phyloP scores from a whole-genome alignment of 2,888 invertebrate genomes.

The Ophion costatus region DNA sequence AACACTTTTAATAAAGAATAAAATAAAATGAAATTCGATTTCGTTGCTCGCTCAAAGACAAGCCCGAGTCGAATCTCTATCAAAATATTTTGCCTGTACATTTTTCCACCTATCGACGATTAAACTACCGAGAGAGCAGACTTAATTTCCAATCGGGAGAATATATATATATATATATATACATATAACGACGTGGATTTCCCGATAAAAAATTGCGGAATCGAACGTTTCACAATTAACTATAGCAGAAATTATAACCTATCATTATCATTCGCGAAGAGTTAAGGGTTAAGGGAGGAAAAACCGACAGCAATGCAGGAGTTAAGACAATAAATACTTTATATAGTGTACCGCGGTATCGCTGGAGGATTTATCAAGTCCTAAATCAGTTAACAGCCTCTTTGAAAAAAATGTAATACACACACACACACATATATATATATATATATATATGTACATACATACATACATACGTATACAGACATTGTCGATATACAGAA shows the following conservation, averaged over 20 bases:
- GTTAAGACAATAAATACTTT: conserved; percentile 77
- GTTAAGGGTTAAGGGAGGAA: background rate
- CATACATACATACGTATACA: background rate
- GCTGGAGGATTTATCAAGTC: conserved; percentile 50
- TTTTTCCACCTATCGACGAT: conserved; percentile 32
- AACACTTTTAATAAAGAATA: background rate
- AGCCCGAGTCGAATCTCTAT: conserved; percentile 37
- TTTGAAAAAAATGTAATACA: conserved; percentile 49
- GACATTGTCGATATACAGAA: background rate
- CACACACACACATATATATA: conserved; percentile 21
- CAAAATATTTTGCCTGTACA: conserved; percentile 33
- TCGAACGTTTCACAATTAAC: conserved; percentile 50
- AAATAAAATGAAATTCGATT: background rate
- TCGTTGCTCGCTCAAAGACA: background rate
- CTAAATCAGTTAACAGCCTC: conserved; percentile 41
- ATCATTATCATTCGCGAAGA: conserved; percentile 63
- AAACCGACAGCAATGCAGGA: conserved; percentile 52
- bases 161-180: conserved; percentile 22
- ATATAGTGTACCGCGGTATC: conserved; percentile 58
- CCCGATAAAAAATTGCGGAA: conserved; percentile 32
- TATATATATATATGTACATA: background rate
- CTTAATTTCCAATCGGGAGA: conserved; percentile 17
- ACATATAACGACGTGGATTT: conserved; percentile 34
- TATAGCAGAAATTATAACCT: conserved; percentile 57
- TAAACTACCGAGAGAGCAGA: conserved; percentile 36